Evolutionary conservation across 2,888 invertebrate species (phyloP).

Genomic region (Lepidonotus clava): DNA sequence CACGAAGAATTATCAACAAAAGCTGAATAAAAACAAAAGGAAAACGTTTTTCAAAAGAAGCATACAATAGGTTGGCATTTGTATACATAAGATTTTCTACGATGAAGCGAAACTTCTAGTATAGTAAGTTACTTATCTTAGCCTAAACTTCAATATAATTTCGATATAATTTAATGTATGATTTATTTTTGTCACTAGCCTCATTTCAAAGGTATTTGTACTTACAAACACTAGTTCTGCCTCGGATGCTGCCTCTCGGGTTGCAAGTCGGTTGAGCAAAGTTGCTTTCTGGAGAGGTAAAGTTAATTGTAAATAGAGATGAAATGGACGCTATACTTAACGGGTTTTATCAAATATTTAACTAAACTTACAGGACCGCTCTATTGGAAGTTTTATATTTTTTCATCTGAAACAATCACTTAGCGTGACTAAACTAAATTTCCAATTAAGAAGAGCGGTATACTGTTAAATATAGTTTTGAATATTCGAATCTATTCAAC

Average conservation of each 20-base stretch:
- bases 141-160: neutral
- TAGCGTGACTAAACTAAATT: neutral
- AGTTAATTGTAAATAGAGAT: neutral
- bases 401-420: neutral
- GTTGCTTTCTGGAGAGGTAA: neutral
- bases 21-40: neutral
- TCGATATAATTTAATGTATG: too few species aligned
- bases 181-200: too few species aligned
- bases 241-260: conserved; percentile 39
- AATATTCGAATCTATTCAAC: too few species aligned
- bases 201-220: neutral
- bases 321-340: neutral
- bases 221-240: conserved; percentile 56
- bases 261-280: neutral
- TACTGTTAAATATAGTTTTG: too few species aligned
- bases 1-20: conserved; percentile 88
- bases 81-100: neutral
- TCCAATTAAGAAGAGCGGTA: neutral
- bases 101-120: neutral
- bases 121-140: too few species aligned
- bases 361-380: too few species aligned
- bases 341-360: neutral
- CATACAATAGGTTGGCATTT: too few species aligned
- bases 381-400: neutral
- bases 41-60: too few species aligned